Percentiles rank a stretch among this genome's conserved stretches.
These are phyloP conservation scores for Dorcus parallelipipedus DNA, from an alignment of 2,888 invertebrate genomes.

Conservation along the genomic window DNA sequence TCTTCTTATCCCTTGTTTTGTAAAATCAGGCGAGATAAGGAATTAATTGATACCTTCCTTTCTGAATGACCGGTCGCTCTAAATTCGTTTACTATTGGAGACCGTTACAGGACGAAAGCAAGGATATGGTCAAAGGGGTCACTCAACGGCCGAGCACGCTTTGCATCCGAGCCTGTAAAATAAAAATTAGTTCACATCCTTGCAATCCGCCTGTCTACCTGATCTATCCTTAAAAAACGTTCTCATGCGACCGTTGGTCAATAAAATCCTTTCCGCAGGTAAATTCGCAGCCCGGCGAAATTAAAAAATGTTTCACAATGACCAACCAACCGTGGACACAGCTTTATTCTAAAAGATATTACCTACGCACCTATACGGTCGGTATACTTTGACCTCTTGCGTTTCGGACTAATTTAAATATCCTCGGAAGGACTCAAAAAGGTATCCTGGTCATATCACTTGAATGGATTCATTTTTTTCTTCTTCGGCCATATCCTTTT, in stretches of 20 bases:
- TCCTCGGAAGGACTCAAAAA: conserved; percentile 8
- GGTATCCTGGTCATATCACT: not conserved
- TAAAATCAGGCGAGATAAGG: too few species aligned
- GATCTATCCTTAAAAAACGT: conserved; percentile 3
- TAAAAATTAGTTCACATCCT: conserved; percentile 16
- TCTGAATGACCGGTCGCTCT: too few species aligned
- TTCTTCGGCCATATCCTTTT: conserved; percentile 7
- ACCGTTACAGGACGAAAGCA: not conserved
- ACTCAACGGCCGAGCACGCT: not conserved
- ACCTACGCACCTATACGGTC: conserved; percentile 13
- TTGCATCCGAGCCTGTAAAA: not conserved
- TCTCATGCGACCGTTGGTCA: conserved; percentile 16
- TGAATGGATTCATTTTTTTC: not conserved
- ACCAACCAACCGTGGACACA: conserved; percentile 8
- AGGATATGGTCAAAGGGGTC: not conserved
- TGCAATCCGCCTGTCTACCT: conserved; percentile 2
- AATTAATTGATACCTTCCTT: too few species aligned
- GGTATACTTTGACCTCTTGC: conserved; percentile 15
- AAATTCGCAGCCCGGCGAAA: not conserved
- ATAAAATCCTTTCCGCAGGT: conserved; percentile 12
- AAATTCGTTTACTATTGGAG: not conserved
- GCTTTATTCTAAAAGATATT: not conserved
- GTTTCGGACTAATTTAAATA: conserved; percentile 18
- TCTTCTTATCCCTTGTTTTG: too few species aligned
- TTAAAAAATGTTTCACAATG: conserved; percentile 5